Conservation (phyloP, 2,113 vertebrate genomes). For the Gymnarchus niloticus region DNA sequence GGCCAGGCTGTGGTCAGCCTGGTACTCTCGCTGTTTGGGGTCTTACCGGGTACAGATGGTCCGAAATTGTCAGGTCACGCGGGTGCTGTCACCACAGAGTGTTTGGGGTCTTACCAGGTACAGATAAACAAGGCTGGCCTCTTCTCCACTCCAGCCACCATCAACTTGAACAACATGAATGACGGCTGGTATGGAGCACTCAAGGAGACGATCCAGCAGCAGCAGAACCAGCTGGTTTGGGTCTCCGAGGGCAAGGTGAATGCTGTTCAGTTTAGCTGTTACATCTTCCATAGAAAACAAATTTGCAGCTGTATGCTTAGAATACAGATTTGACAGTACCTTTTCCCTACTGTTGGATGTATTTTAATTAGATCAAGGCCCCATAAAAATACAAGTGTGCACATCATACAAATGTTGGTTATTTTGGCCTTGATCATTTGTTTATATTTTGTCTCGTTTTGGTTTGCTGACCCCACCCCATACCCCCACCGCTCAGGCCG, state of each 20-base stretch:
- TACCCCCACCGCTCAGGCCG: slow-evolving; percentile 67
- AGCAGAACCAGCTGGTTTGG: slow-evolving; percentile 97
- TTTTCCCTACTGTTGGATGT: too few species aligned
- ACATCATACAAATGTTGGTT: not conserved
- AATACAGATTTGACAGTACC: too few species aligned
- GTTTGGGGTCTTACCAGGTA: not conserved
- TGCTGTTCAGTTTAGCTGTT: too few species aligned
- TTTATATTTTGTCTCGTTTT: not conserved
- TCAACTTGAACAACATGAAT: slow-evolving; percentile 97
- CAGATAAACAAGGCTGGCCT: not conserved
- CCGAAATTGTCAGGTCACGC: not conserved
- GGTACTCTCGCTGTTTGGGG: not conserved
- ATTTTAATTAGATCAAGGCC: too few species aligned
- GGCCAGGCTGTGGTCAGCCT: not conserved
- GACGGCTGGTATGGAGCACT: slow-evolving; percentile 96
- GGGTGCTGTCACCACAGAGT: not conserved
- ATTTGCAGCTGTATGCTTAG: too few species aligned
- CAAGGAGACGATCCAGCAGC: slow-evolving; percentile 89
- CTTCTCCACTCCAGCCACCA: slow-evolving; percentile 67
- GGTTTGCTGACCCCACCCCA: not conserved
- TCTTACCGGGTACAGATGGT: not conserved
- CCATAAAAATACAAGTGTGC: not conserved
- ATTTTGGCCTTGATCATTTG: not conserved
- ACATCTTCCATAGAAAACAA: too few species aligned
- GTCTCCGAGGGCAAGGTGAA: slow-evolving; percentile 98